These are phyloP conservation scores for Malurus melanocephalus DNA, from an alignment of 2,113 vertebrate species.

Conservation along the genomic window DNA sequence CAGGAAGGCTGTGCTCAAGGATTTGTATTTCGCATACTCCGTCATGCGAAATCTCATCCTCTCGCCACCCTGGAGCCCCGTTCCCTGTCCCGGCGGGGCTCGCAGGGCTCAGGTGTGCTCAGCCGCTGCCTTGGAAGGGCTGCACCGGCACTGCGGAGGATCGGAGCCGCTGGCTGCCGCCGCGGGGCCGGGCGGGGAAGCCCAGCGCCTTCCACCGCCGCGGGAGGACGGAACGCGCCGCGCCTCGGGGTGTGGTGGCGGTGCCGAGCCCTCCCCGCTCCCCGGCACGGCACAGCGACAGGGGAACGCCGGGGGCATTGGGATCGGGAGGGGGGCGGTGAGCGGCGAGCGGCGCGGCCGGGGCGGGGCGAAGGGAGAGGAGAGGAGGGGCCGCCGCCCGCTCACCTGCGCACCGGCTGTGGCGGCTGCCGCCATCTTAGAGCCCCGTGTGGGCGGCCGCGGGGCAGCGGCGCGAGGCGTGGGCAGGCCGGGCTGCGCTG, in stretches of 20 bases:
- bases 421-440: not conserved
- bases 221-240: not conserved
- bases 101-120: not conserved
- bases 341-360: too few species aligned
- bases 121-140: not conserved
- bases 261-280: not conserved
- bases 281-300: too few species aligned
- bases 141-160: not conserved
- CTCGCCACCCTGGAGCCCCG: too few species aligned
- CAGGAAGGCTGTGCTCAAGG: accelerated
- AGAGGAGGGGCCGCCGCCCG: not conserved
- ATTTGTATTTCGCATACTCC: accelerated
- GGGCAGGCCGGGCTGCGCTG: accelerated
- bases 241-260: accelerated
- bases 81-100: too few species aligned
- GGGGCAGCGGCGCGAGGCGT: accelerated
- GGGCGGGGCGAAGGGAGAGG: too few species aligned
- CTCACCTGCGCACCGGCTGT: not conserved
- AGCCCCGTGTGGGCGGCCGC: not conserved
- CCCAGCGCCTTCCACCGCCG: not conserved
- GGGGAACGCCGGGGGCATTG: not conserved
- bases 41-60: accelerated
- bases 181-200: not conserved
- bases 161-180: not conserved
- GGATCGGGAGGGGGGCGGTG: too few species aligned